Conservation (phyloP, 2,113 vertebrate genomes). For the Daubentonia madagascariensis region DNA sequence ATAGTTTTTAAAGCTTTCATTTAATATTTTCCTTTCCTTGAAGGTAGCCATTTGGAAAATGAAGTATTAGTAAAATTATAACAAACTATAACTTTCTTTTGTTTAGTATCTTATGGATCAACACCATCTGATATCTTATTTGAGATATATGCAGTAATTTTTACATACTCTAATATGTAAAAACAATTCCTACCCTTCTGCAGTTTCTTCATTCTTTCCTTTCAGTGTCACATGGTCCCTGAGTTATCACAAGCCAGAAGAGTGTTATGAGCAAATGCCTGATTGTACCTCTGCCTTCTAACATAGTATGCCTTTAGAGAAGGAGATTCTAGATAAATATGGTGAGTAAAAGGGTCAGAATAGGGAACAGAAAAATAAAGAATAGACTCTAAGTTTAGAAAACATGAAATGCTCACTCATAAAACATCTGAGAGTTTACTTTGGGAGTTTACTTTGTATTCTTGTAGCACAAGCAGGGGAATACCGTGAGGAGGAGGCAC, state of each 20-base stretch:
- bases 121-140: background rate
- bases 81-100: background rate
- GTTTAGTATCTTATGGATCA: background rate
- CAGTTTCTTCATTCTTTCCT: background rate
- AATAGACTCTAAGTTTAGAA: background rate
- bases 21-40: background rate
- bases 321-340: background rate
- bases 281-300: accelerated
- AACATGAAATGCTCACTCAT: background rate
- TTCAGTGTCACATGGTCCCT: background rate
- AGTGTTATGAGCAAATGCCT: background rate
- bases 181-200: background rate
- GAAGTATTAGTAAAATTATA: background rate
- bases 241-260: background rate
- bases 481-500: accelerated
- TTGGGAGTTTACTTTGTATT: accelerated
- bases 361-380: background rate
- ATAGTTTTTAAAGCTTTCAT: background rate
- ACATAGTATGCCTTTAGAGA: background rate
- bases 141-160: background rate
- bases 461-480: background rate
- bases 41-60: background rate
- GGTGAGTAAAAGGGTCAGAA: background rate
- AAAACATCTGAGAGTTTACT: too few relatives aligned
- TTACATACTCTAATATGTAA: background rate